Evolutionary conservation across 1,140 invertebrate genomes (phyloP), one percentile per base, ranked within the genome.

Genomic region (Drosophila murphyi): DNA sequence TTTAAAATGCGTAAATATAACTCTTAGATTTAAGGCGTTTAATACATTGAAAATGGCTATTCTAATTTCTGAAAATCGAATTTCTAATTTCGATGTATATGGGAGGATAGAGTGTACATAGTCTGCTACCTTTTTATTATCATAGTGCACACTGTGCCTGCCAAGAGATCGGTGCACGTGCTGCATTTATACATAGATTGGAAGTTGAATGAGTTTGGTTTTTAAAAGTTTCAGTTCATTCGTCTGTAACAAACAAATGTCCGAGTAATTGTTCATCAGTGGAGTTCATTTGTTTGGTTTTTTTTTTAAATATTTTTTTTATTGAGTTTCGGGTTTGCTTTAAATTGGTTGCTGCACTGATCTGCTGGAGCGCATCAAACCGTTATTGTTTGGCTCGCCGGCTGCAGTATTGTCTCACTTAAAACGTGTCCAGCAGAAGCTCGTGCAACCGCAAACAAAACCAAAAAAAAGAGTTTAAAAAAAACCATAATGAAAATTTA

Each of bases 381-480:
- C 50, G 82, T 76, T 63, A 81, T 70, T 59, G 65, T 69, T 71
- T 65, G 51, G 28, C 51, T 55, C 20, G 20, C 64, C 35, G 2
- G 64, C 52, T 35, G 62, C 48, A 65, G 80, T 74, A 77, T 87
- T 88, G 83, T 87, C 89, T 88, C 74, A 88, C 76, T 80, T 77
- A 80, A 87, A 87, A 83, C 83, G 83, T 87, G 82, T 86, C 82
- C 82, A 63, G 67, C 73, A 75, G 55, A 48, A 67, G 69, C 73
- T 76, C 77, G 77, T 80, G 78, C 75, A 74, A 80, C 78, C 78
- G 71, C 79, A 79, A 76, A 79, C 72, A 76, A 65, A 72, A 62
- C 52, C 5, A 43, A 20, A 20, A 20, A 20, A 20, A 20, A 20
- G 0, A 20, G 20, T 20, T 20, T 20, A 20, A 78, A 75, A 78